These are phyloP conservation scores for Euura lappo DNA, from an alignment of 1,140 invertebrate genomes.

Conservation along the genomic window DNA sequence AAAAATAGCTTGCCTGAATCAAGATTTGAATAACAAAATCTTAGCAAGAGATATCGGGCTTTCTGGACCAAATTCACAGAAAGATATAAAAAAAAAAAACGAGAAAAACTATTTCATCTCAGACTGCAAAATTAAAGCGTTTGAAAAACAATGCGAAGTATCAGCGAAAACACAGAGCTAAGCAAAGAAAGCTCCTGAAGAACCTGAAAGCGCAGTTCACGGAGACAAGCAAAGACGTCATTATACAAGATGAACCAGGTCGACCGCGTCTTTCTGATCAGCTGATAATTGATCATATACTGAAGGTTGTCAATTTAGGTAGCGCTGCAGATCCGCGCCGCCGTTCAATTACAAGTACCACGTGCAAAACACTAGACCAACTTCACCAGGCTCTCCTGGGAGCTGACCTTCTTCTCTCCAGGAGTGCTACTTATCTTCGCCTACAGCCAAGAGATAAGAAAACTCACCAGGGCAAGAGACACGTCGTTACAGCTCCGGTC, in stretches of 20 bases:
- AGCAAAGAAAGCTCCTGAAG: no score
- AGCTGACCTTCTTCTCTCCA: conserved; percentile 41
- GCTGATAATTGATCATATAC: conserved; percentile 36
- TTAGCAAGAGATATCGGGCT: no score
- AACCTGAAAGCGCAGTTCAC: no score
- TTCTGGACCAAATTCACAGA: no score
- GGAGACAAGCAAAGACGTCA: no score
- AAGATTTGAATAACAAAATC: no score
- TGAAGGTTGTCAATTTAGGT: conserved; percentile 42
- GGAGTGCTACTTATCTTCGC: conserved; percentile 40
- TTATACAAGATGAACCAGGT: neutral
- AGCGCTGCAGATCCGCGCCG: conserved; percentile 43
- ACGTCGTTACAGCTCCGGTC: conserved; percentile 42
- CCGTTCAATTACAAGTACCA: conserved; percentile 37
- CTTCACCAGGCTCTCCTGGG: conserved; percentile 34
- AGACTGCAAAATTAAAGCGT: no score
- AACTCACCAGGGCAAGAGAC: conserved; percentile 30
- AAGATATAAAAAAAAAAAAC: no score
- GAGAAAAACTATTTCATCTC: no score
- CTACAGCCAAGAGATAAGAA: conserved; percentile 32
- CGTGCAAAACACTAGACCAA: conserved; percentile 36
- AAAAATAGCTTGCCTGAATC: no score
- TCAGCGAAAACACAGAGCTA: no score
- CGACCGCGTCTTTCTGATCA: conserved; percentile 30
- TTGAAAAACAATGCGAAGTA: no score